Evolutionary conservation across 2,113 vertebrate species (phyloP).

Genomic region (Ictidomys tridecemlineatus): DNA sequence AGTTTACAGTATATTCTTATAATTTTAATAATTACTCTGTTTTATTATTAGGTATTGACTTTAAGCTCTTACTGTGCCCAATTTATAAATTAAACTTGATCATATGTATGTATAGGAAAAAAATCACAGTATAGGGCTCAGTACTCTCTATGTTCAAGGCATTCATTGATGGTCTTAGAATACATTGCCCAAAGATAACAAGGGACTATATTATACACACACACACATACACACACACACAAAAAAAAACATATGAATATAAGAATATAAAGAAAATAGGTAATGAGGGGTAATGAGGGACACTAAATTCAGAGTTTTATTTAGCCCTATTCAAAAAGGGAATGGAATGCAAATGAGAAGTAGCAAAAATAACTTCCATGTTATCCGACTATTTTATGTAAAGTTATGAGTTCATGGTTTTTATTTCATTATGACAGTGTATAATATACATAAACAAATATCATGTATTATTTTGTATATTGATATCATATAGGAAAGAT

Average conservation of each 20-base stretch:
- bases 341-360: neutral
- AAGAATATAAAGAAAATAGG: neutral
- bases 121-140: neutral
- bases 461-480: neutral
- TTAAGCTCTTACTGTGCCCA: neutral
- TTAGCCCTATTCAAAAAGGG: neutral
- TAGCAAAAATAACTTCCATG: neutral
- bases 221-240: no score
- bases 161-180: no score
- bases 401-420: neutral
- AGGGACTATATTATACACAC: no score
- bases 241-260: no score
- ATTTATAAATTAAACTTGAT: neutral
- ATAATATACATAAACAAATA: neutral
- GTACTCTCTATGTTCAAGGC: neutral
- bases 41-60: neutral
- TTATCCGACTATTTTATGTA: neutral
- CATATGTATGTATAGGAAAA: neutral
- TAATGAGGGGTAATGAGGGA: neutral
- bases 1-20: neutral
- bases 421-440: neutral
- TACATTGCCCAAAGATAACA: no score
- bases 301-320: neutral
- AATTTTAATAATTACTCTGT: neutral
- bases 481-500: neutral